A percentile compares a stretch with the other conserved stretches of the same genome.
Evolutionary conservation across 2,888 invertebrate species (phyloP).

Genomic region (Caenorhabditis parvicauda): DNA sequence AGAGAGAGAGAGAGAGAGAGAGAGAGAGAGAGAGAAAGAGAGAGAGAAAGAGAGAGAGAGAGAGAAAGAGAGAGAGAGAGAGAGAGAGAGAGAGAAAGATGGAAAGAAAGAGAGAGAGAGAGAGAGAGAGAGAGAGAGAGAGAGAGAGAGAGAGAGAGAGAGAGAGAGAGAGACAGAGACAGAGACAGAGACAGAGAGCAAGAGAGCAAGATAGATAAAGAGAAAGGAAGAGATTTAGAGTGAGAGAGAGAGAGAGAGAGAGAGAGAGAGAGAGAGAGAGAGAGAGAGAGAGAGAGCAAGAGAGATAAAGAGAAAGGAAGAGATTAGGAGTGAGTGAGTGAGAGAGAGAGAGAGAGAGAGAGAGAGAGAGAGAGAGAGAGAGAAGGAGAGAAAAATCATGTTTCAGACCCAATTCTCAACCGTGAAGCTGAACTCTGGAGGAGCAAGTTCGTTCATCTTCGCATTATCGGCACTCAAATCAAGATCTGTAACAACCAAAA

Average conservation of each 20-base stretch:
- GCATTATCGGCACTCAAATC: too few relatives aligned
- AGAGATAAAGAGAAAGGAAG: constrained; percentile 2
- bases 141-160: background rate
- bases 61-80: constrained; percentile 1
- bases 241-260: background rate
- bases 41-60: background rate
- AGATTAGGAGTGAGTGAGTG: background rate
- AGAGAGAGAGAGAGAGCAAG: background rate
- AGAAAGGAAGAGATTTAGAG: background rate
- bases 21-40: background rate
- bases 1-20: constrained; percentile 4
- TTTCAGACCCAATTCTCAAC: too few relatives aligned
- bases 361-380: background rate
- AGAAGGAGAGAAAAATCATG: too few relatives aligned
- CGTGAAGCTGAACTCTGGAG: too few relatives aligned
- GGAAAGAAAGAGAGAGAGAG: background rate
- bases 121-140: background rate
- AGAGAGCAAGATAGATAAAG: background rate
- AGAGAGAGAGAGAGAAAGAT: background rate
- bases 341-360: background rate
- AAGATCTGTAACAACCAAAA: too few relatives aligned
- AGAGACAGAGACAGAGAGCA: background rate
- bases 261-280: constrained; percentile 1
- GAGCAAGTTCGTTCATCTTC: too few relatives aligned
- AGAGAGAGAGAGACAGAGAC: constrained; percentile 1